Evolutionary conservation across 1,140 invertebrate species (phyloP), one percentile per base, ranked within the genome.

Genomic region (Drosophila athabasca): DNA sequence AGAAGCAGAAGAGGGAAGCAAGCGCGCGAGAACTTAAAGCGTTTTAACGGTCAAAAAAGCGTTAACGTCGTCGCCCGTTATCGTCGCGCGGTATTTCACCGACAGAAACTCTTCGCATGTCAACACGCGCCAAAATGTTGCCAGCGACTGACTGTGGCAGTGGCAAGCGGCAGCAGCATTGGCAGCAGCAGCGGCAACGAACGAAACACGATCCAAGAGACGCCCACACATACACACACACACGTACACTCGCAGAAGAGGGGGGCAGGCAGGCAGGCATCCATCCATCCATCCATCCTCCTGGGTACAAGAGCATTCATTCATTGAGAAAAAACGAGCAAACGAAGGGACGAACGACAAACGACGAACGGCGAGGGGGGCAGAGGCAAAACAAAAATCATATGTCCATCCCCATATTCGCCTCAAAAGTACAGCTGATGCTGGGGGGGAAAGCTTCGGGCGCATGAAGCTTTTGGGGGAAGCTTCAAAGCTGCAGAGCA

Each of bases 91-190:
- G 72, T 65, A 65, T 69, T 39, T 68, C 74, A 75, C 79, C 74
- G 78, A 82, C 74, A 62, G 65, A 67, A 39, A 43, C 69, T 65
- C 64, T 70, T 74, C 55, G 83, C 88, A 90, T 90, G 88, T 90
- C 88, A 90, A 90, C 83, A 90, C 88, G 88, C 88, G 88, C 88
- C 88, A 90, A 90, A 90, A 88, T 85, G 83, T 90, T 90, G 88
- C 83, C 68, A 88, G 88, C 88, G 88, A 90, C 88, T 90, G 88
- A 88, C 72, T 57, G 39, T 1, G 54, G 11, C 35, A 13, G 11
- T 22, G 46, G 22, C 22, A 26, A 22, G 50, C 49, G 35, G 41
- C 61, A 43, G 60, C 60, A 41, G 35, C 60, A 22, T 43, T 41
- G 35, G 41, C 61, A 43, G 60, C 60, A 41, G 35, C 60, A 39